These are phyloP conservation scores for Platalea minor DNA, from an alignment of 2,797 vertebrate species.

Conservation along the genomic window DNA sequence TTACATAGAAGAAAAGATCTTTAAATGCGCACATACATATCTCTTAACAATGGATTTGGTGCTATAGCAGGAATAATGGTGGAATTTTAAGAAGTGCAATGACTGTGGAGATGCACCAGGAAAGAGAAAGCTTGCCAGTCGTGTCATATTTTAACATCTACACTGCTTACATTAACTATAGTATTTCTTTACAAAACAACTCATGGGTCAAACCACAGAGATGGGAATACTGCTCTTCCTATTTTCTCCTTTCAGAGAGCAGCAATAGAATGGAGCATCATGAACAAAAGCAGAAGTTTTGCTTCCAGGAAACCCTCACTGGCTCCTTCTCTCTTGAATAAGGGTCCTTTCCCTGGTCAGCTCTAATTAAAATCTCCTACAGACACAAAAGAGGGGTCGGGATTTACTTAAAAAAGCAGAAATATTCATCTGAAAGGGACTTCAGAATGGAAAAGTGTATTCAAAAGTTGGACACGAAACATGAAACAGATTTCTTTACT, in stretches of 20 bases:
- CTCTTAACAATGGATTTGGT: not conserved
- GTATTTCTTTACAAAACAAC: not conserved
- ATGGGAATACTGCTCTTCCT: not conserved
- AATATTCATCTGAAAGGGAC: not conserved
- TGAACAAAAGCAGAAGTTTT: not conserved
- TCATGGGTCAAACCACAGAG: not conserved
- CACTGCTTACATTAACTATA: not conserved
- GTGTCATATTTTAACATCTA: rapidly evolving
- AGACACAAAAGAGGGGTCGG: not conserved
- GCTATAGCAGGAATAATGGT: not conserved
- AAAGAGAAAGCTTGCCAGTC: not conserved
- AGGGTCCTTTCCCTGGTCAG: not conserved
- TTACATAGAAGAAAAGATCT: not conserved
- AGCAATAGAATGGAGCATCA: not conserved
- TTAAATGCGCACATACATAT: not conserved
- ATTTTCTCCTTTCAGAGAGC: not conserved
- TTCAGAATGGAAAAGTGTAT: not conserved
- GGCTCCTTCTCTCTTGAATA: not conserved
- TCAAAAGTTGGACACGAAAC: not conserved
- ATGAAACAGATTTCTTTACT: not conserved
- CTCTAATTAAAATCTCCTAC: not conserved
- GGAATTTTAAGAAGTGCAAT: not conserved
- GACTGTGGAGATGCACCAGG: rapidly evolving
- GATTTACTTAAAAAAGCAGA: not conserved
- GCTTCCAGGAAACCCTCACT: not conserved